phyloP scores from a whole-genome alignment of 2,888 invertebrate species.

The Apamea anceps region DNA sequence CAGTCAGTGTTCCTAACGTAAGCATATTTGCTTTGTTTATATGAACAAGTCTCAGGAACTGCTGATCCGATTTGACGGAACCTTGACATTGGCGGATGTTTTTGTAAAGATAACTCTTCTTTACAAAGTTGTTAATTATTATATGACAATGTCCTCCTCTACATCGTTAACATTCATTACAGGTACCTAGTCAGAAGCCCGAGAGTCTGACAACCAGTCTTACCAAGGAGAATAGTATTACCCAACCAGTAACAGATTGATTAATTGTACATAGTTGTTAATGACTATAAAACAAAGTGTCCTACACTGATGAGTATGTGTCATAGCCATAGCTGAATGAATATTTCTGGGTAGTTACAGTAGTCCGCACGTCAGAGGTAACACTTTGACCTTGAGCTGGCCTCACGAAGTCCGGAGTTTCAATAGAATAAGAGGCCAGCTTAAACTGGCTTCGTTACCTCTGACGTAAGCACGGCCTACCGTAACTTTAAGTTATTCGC shows the following conservation, averaged over 20 bases:
- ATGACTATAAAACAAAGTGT: not conserved
- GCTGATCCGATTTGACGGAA: slow-evolving; percentile 38
- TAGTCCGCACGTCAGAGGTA: not conserved
- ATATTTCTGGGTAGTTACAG: not conserved
- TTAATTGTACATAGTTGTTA: not conserved
- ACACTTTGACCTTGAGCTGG: not conserved
- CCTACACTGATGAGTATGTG: not conserved
- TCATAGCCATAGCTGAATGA: not conserved
- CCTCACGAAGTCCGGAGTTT: not conserved
- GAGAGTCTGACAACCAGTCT: too few relatives aligned
- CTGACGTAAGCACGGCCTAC: not conserved
- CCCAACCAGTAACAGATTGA: too few relatives aligned
- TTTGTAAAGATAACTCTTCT: slow-evolving; percentile 28
- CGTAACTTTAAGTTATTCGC: not conserved
- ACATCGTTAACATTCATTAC: too few relatives aligned
- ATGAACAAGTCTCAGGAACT: slow-evolving; percentile 44
- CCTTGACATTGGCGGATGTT: slow-evolving; percentile 64
- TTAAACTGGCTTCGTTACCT: not conserved
- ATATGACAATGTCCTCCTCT: not conserved
- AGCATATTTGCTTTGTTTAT: slow-evolving; percentile 48
- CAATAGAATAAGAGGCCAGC: not conserved
- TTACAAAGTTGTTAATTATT: slow-evolving; percentile 29
- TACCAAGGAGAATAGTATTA: too few relatives aligned
- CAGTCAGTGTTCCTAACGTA: slow-evolving; percentile 16
- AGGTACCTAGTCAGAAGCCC: too few relatives aligned